Conservation (phyloP, 2,888 invertebrate genomes). For the Drosophila gaucha region DNA sequence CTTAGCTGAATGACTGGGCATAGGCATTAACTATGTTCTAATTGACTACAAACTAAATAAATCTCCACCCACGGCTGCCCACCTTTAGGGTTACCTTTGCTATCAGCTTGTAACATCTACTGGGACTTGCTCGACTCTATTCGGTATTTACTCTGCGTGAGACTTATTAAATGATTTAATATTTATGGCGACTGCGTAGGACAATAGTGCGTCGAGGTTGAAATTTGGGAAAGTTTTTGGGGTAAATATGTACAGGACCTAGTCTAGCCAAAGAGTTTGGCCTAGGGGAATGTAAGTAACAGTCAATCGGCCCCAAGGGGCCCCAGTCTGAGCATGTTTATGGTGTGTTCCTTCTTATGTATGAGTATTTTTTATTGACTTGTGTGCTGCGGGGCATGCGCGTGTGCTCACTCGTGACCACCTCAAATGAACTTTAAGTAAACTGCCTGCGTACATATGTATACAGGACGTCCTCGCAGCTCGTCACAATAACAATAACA, state of each 20-base stretch:
- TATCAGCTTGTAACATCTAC: constrained; percentile 14
- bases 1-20: constrained; percentile 1
- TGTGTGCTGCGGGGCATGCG: constrained; percentile 41
- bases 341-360: background rate
- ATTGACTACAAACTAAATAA: constrained; percentile 4
- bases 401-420: constrained; percentile 48
- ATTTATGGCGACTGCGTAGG: background rate
- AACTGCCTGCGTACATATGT: constrained; percentile 38
- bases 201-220: background rate
- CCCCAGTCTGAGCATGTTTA: constrained; percentile 4
- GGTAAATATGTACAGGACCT: constrained; percentile 5
- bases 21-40: background rate
- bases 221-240: background rate
- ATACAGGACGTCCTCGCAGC: constrained; percentile 7
- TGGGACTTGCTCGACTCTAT: background rate
- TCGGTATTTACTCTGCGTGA: background rate
- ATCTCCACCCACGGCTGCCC: background rate
- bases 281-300: constrained; percentile 5
- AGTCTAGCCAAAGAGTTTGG: constrained; percentile 16
- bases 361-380: constrained; percentile 61
- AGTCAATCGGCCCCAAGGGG: constrained; percentile 3
- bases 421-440: constrained; percentile 61
- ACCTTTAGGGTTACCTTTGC: background rate
- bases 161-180: constrained; percentile 3
- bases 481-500: constrained; percentile 31